Base-by-base conservation (phyloP, 1,140 invertebrate species). In the Hyles euphorbiae region DNA sequence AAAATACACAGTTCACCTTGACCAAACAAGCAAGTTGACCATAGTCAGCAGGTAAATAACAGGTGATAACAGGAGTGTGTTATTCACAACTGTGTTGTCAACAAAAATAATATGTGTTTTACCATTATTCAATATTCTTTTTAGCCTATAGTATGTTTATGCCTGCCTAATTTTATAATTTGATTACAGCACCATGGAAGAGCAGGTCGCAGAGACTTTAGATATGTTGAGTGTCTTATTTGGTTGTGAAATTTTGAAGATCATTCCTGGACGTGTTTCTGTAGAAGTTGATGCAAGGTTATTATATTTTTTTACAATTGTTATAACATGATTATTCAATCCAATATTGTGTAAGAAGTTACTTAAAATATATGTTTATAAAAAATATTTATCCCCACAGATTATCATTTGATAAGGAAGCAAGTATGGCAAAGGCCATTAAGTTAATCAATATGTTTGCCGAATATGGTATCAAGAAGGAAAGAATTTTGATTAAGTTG, bases 231-330 rank as follows among this genome's bases (percentile, higher is more conserved):
- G 96, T 89, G 97, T 99, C 0, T 83, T 98, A 1, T 99, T 99
- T 91, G 99, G 99, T 11, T 92, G 92, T 78, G 98, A 99, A 92
- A 99, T 99, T 67, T 91, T 99, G 40, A 98, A 99, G 89, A 97
- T 99, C 72, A 95, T 99, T 68, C 98, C 98, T 36, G 99, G 99
- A 5, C 90, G 98, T 63, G 98, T 99, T 3, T 99, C 98, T 4
- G 99, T 98, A 9, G 98, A 99, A 93, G 97, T 99, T 32, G 98
- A 99, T 92, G 98, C 99, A 33, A 94, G 96, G 94, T 95, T 87
- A 78, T 46, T 12, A 34, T 34, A 34, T 46, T 12, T 43, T 52
- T 9, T 9, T 58, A 6, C 12, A 34, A 11, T 47, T 47, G 6
- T 9, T 10, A 11, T 4, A 47, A 47, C 5, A 10, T 7, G 1